These are phyloP conservation scores for Cephalotes varians DNA, from an alignment of 2,888 invertebrate genomes.

Conservation along the genomic window DNA sequence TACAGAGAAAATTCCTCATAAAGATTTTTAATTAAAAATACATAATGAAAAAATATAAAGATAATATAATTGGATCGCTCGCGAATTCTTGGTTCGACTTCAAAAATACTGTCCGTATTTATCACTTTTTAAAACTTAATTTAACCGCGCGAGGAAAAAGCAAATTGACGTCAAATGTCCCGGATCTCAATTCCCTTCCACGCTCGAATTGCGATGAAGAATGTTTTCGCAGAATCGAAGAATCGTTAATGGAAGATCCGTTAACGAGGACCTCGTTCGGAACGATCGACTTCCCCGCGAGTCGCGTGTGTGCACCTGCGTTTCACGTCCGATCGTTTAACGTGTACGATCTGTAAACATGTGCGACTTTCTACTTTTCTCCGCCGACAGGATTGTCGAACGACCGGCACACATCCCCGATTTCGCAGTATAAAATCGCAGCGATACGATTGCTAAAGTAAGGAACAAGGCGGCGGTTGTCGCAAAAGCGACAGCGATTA, in stretches of 20 bases:
- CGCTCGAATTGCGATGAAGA: background rate
- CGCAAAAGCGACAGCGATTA: conserved; percentile 17
- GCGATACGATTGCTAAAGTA: background rate
- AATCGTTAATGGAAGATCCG: conserved; percentile 16
- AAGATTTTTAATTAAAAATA: too few relatives aligned
- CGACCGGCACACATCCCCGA: conserved; percentile 31
- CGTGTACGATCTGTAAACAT: conserved; percentile 67
- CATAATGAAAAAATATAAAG: background rate
- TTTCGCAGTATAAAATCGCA: conserved; percentile 1
- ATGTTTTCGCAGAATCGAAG: background rate
- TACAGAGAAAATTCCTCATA: too few relatives aligned
- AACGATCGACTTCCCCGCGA: conserved; percentile 54
- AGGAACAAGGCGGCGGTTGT: conserved; percentile 20
- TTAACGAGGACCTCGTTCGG: conserved; percentile 41
- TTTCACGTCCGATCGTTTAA: conserved; percentile 75
- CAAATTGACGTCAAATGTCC: background rate
- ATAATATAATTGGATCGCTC: background rate
- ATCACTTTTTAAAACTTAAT: too few relatives aligned
- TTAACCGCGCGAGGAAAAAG: background rate
- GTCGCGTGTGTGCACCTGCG: conserved; percentile 59
- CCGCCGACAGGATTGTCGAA: conserved; percentile 46
- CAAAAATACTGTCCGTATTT: too few relatives aligned
- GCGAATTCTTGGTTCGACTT: background rate
- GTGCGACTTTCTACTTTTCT: conserved; percentile 75
- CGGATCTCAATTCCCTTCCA: background rate